Base-by-base conservation (phyloP, 2,797 vertebrate species). In the Podarcis siculus region DNA sequence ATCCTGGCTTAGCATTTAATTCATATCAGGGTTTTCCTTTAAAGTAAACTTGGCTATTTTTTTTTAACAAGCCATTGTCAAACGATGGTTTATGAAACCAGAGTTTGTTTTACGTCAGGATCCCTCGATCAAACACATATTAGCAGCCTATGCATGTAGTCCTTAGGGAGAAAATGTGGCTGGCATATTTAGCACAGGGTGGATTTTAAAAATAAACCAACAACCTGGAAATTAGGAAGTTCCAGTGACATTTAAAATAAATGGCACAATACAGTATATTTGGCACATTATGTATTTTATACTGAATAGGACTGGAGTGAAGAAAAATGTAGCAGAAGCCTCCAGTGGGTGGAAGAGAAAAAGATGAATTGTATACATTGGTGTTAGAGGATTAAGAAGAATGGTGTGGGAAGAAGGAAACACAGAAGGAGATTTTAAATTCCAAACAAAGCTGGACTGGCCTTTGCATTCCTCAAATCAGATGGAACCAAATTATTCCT, bases 291-390 rank as follows among this genome's bases (percentile, higher is more conserved):
- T 72, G 27, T 72, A n/a, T 88, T 90, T 94, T 79, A 23, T 84
- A 30, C 82, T 80, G 35, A 85, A 82, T 90, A 89, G 92, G 85
- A 84, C 78, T 73, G 19, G 71, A 85, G 85, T 93, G 91, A 96
- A 93, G 94, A 96, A 93, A 3, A 13, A 96, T 78, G 84, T 86
- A 73, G 79, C 87, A 91, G n/a, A 91, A 92, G 37, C 79, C 90
- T 82, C 79, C 30, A 82, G 89, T 90, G 91, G 83, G 77, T 86
- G 79, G 86, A 84, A 72, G 55, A 89, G 88, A 93, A 87, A 88
- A 95, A 92, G 92, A 94, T 81, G 79, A 90, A 93, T 89, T 84
- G 79, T 83, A 45, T 71, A 90, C 1, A 79, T 84, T 94, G 92
- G 86, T 91, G 58, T 55, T 84, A 90, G 32, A 90, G n/a, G 75